These are phyloP conservation scores for Gadus macrocephalus DNA, from an alignment of 2,113 vertebrate genomes.

Conservation along the genomic window DNA sequence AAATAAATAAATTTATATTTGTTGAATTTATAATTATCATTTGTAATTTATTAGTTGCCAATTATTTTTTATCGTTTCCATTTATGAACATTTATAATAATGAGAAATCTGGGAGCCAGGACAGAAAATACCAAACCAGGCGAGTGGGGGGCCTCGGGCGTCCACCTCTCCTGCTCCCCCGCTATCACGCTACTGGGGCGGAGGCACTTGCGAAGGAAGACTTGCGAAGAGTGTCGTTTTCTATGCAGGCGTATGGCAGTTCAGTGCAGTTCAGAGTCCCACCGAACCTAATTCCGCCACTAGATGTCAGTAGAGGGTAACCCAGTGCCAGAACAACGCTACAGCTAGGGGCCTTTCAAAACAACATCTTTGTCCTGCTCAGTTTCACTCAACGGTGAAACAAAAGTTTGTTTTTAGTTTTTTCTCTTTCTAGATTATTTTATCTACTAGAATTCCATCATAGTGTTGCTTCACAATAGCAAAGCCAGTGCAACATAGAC, in stretches of 20 bases:
- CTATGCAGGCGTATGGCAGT: conserved; percentile 24
- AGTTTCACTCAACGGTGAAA: background rate
- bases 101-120: too few species aligned
- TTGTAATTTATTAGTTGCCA: too few species aligned
- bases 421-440: conserved; percentile 27
- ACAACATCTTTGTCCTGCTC: conserved; percentile 23
- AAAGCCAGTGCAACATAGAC: too few species aligned
- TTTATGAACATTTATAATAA: too few species aligned
- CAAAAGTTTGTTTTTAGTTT: conserved; percentile 29
- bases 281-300: conserved; percentile 46
- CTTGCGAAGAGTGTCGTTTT: background rate
- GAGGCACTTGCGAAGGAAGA: background rate
- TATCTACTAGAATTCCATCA: conserved; percentile 8
- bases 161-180: too few species aligned
- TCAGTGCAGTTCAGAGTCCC: conserved; percentile 33
- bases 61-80: too few species aligned
- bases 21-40: too few species aligned
- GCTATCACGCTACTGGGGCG: too few species aligned
- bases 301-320: conserved; percentile 66
- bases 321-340: conserved; percentile 8
- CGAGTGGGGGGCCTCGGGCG: too few species aligned
- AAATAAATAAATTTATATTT: too few species aligned
- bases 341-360: background rate
- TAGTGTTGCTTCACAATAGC: too few species aligned
- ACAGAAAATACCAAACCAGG: too few species aligned